Evolutionary conservation across 2,113 vertebrate genomes (phyloP).

Genomic region (Phyllopteryx taeniolatus): DNA sequence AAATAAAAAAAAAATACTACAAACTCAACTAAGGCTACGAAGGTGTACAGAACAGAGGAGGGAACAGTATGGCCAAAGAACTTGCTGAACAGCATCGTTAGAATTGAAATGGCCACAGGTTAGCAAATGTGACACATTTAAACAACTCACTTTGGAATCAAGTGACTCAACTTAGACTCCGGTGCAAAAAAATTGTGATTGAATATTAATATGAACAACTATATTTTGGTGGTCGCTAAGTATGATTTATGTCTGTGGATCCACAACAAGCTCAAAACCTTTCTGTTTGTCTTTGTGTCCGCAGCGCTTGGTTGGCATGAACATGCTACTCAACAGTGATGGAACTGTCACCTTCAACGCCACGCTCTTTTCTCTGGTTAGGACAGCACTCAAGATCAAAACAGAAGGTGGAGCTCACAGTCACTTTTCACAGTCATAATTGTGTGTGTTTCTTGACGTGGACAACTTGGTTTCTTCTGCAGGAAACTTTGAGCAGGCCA

Average conservation of each 20-base stretch:
- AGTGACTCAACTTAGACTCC: no score
- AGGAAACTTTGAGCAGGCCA: conserved; percentile 97
- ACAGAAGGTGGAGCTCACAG: conserved; percentile 82
- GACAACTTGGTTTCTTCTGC: not conserved
- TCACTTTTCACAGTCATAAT: not conserved
- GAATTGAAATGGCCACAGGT: no score
- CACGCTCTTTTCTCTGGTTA: conserved; percentile 92
- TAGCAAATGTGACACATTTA: no score
- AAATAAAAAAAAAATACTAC: no score
- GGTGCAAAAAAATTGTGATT: no score
- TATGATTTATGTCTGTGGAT: not conserved
- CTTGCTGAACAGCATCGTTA: no score
- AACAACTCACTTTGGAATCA: no score
- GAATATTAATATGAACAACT: no score
- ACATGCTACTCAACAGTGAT: conserved; percentile 97
- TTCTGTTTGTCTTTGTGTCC: conserved; percentile 9
- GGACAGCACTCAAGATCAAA: conserved; percentile 97
- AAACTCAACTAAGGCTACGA: no score
- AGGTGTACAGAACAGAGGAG: no score
- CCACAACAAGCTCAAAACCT: not conserved
- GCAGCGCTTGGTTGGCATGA: conserved; percentile 94
- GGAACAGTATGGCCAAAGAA: no score
- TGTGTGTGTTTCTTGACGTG: not conserved
- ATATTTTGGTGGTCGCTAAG: no score
- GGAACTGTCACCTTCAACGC: conserved; percentile 98